Evolutionary conservation across 2,888 invertebrate species (phyloP).

Genomic region (Dynastes hyllus): DNA sequence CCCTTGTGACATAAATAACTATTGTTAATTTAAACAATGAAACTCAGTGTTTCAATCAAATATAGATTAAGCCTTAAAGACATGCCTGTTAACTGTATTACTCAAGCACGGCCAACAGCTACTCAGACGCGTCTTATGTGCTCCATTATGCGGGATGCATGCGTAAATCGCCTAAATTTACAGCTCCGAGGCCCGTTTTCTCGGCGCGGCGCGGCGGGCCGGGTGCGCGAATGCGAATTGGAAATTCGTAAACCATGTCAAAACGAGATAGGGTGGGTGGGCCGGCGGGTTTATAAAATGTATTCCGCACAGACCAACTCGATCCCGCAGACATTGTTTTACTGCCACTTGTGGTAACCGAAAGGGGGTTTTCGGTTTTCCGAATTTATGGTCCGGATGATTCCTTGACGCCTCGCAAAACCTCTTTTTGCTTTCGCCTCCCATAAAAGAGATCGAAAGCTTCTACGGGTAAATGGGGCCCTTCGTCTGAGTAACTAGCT

Average conservation of each 20-base stretch:
- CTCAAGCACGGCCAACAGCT: not conserved
- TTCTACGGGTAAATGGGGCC: not conserved
- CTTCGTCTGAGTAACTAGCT: conserved; percentile 12
- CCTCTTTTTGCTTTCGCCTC: conserved; percentile 27
- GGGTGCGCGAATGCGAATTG: not conserved
- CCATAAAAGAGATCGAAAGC: conserved; percentile 44
- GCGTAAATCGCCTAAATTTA: conserved; percentile 17
- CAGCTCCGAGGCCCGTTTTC: not conserved
- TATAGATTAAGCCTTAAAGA: too few relatives aligned
- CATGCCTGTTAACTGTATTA: not conserved
- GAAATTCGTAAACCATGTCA: conserved; percentile 36
- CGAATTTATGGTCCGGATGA: conserved; percentile 43
- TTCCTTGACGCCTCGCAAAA: conserved; percentile 32
- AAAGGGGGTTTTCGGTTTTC: conserved; percentile 45
- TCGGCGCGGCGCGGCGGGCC: not conserved
- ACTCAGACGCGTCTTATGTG: not conserved
- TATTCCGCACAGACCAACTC: conserved; percentile 22
- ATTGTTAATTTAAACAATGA: too few relatives aligned
- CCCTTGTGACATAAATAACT: too few relatives aligned
- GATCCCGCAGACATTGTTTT: conserved; percentile 39
- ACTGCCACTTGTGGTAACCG: conserved; percentile 45
- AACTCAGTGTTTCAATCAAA: too few relatives aligned
- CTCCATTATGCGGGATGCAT: not conserved
- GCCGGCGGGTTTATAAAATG: conserved; percentile 30
- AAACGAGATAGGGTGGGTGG: conserved; percentile 33